Base-by-base conservation (phyloP, 2,113 vertebrate genomes). In the Edolisoma coerulescens region DNA sequence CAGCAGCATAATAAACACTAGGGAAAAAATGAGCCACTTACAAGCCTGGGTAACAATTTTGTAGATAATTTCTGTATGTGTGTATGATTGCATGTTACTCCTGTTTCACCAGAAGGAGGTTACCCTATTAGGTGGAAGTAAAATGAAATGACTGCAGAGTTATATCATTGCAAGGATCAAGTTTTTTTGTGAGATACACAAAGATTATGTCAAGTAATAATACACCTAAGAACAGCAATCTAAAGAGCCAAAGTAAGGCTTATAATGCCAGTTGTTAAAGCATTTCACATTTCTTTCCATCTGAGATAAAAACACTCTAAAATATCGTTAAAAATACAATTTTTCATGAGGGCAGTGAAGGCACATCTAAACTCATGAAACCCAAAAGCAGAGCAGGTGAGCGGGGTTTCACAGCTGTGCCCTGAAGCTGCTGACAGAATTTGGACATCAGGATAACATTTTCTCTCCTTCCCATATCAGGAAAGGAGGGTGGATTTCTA, bases 1-100 rank as follows among this genome's bases (percentile, higher is more conserved):
- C 39, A 90, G 49, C 49, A 90, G 74, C 27, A 89, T 65, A 76
- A 94, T 81, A 96, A 95, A 71, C 30, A 82, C 30, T 28, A 50
- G 32, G 28, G 1, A 8, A 64, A 27, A 81, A 94, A 88, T 37
- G 49, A 69, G 60, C 56, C 44, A 61, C 39, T 97, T 89, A 47
- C 27, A 95, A 90, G 13, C 1, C 16, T 35, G 14, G 21, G 54
- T 71, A 93, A 75, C 4, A 73, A 35, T 85, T 94, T 92, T n/a
- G 50, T 37, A 84, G 65, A 45, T 64, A 44, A 52, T 32, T 68
- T 68, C 64, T 45, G 1, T 24, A 5, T 20, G 9, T 18, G 32
- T 33, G 2, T 41, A n/a, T 20, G 35, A 16, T 28, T 60, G 7
- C 44, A 37, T 18, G 28, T 41, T 56, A 33, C 6, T 53, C 42